A percentile compares a stretch with the other conserved stretches of the same genome.
phyloP scores from a whole-genome alignment of 2,113 vertebrate genomes.

The Python bivittatus region DNA sequence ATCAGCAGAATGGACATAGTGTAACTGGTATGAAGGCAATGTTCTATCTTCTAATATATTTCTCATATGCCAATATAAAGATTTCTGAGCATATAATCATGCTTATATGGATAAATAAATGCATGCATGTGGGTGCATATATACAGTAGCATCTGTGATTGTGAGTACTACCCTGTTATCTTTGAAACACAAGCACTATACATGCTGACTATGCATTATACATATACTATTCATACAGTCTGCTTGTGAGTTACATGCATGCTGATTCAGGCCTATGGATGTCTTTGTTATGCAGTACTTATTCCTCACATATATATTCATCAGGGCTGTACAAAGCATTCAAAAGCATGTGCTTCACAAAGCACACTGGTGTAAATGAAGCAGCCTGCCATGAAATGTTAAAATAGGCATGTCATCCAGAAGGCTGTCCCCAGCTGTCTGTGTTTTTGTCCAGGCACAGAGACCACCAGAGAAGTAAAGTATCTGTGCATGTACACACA shows the following conservation, averaged over 20 bases:
- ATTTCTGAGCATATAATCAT: slow-evolving; percentile 2
- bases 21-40: neutral
- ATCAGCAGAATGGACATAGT: neutral
- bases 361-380: neutral
- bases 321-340: neutral
- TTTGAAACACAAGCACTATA: neutral
- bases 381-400: neutral
- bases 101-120: neutral
- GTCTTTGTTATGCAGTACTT: accelerated
- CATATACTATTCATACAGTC: neutral
- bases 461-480: neutral
- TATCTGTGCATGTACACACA: neutral
- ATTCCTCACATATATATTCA: neutral
- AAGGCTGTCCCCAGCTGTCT: neutral
- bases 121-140: neutral
- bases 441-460: neutral
- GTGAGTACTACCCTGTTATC: neutral
- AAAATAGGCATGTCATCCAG: neutral
- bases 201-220: neutral
- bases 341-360: neutral
- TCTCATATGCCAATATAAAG: neutral
- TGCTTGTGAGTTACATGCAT: slow-evolving; percentile 15
- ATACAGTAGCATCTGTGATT: neutral
- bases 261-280: neutral
- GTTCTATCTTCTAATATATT: neutral